phyloP scores from a whole-genome alignment of 1,140 invertebrate genomes.

The Gryon sp. region DNA sequence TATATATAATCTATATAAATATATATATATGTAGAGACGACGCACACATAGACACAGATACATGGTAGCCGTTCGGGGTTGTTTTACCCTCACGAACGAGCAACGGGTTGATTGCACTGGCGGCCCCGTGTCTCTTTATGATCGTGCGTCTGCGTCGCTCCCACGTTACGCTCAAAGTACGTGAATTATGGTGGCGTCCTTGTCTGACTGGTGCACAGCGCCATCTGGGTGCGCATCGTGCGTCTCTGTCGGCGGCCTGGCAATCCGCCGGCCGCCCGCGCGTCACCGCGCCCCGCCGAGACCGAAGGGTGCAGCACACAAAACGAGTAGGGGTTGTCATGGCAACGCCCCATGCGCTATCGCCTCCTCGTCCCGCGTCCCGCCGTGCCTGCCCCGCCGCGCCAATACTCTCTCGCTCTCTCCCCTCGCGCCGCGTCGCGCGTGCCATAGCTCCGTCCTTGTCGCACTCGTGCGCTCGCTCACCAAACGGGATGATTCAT shows the following conservation, averaged over 20 bases:
- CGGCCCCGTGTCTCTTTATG: slow-evolving; percentile 69
- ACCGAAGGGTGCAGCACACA: slow-evolving; percentile 69
- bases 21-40: slow-evolving; percentile 14
- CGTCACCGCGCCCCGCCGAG: slow-evolving; percentile 14
- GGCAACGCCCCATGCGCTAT: slow-evolving; percentile 78
- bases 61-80: slow-evolving; percentile 71
- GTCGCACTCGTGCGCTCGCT: slow-evolving; percentile 48
- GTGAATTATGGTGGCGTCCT: slow-evolving; percentile 16
- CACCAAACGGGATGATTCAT: slow-evolving; percentile 70
- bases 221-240: slow-evolving; percentile 19
- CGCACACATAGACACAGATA: slow-evolving; percentile 27
- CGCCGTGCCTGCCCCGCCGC: slow-evolving; percentile 40
- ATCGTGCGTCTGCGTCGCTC: slow-evolving; percentile 58
- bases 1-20: no score
- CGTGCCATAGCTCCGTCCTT: slow-evolving; percentile 42
- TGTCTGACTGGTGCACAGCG: slow-evolving; percentile 14
- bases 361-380: slow-evolving; percentile 49
- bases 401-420: slow-evolving; percentile 68
- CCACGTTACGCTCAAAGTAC: slow-evolving; percentile 45
- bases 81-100: slow-evolving; percentile 74
- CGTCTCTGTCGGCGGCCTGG: slow-evolving; percentile 19
- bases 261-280: slow-evolving; percentile 14
- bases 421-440: slow-evolving; percentile 46
- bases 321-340: slow-evolving; percentile 77
- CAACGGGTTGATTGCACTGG: slow-evolving; percentile 79